phyloP scores from a whole-genome alignment of 2,888 invertebrate species.

The Eupithecia inturbata region DNA sequence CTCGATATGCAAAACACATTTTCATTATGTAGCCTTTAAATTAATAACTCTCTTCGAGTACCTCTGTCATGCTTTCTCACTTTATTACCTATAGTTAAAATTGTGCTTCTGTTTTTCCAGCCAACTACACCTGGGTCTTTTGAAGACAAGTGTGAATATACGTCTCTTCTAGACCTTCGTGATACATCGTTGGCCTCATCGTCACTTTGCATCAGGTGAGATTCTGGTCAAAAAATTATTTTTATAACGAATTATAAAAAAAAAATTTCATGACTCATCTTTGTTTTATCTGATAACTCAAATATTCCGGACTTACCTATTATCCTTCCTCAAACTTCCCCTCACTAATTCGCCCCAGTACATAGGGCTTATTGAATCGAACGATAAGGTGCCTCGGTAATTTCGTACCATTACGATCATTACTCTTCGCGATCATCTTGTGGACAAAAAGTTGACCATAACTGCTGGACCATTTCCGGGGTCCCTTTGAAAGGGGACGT shows the following conservation, averaged over 20 bases:
- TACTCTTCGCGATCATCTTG: slow-evolving; percentile 71
- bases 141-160: not conserved
- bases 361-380: slow-evolving; percentile 79
- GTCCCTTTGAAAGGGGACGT: slow-evolving; percentile 26
- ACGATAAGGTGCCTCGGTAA: slow-evolving; percentile 81
- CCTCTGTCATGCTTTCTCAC: not conserved
- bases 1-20: no score
- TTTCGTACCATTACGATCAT: slow-evolving; percentile 81
- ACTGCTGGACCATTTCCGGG: slow-evolving; percentile 33
- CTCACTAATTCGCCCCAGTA: slow-evolving; percentile 23
- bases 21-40: not conserved
- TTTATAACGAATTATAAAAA: no score
- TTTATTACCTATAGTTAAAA: no score
- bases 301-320: no score
- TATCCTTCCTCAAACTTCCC: not conserved
- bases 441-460: slow-evolving; percentile 40
- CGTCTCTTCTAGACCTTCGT: not conserved
- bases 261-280: no score
- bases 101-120: not conserved
- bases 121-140: not conserved
- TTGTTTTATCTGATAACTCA: no score
- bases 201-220: not conserved
- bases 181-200: not conserved
- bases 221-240: no score
- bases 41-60: not conserved